Evolutionary conservation across 2,888 invertebrate species (phyloP).

Genomic region (Polia nebulosa): DNA sequence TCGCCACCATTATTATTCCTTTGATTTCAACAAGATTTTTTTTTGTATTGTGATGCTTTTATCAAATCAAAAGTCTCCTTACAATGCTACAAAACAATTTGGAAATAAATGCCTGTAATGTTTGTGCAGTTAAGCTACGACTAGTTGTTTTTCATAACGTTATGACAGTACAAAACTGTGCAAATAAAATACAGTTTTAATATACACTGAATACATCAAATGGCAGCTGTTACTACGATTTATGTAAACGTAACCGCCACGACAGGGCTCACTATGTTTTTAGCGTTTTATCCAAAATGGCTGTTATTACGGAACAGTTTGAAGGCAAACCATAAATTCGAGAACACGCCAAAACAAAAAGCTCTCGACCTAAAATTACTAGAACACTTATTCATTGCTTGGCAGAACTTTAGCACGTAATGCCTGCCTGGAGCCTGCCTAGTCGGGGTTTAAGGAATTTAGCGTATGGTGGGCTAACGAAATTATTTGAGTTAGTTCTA

Average conservation of each 20-base stretch:
- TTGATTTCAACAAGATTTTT: not conserved
- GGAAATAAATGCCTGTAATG: not conserved
- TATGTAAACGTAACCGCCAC: conserved; percentile 36
- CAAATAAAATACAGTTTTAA: conserved; percentile 26
- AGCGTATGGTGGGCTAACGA: conserved; percentile 35
- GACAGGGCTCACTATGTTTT: conserved; percentile 23
- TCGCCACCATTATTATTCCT: not conserved
- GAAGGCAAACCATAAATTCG: conserved; percentile 53
- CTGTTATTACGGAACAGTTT: conserved; percentile 50
- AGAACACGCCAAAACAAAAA: conserved; percentile 62
- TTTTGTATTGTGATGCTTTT: not conserved
- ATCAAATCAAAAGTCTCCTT: not conserved
- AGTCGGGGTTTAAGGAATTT: conserved; percentile 36
- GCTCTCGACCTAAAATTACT: conserved; percentile 58
- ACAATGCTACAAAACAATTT: not conserved
- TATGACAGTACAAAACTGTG: not conserved
- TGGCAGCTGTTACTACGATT: conserved; percentile 50
- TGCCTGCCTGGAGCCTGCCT: conserved; percentile 41
- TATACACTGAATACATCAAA: conserved; percentile 32
- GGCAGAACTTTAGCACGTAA: conserved; percentile 54
- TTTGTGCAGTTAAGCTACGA: not conserved
- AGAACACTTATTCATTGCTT: conserved; percentile 62
- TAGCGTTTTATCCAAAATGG: conserved; percentile 51
- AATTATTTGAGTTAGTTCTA: conserved; percentile 27
- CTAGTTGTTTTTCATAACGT: not conserved